Base-by-base conservation (phyloP, 2,888 invertebrate genomes). In the Dorcus parallelipipedus region DNA sequence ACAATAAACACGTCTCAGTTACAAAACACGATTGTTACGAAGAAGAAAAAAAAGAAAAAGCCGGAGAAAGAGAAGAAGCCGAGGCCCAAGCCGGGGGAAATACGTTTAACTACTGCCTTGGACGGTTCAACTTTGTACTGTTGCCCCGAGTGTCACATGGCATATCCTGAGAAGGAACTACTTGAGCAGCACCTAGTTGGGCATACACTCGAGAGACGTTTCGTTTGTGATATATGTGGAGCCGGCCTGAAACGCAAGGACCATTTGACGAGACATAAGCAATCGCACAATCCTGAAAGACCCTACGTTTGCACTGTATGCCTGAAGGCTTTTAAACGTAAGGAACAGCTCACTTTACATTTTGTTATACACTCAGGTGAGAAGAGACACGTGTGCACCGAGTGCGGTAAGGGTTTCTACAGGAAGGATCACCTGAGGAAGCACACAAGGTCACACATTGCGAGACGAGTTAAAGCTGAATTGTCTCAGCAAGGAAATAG, bases 361-460 rank as follows among this genome's bases (percentile, higher is more conserved):
- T 91, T 92, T 77, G 92, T 93, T 65, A 93, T 93, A 71, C 93
- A 94, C 78, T 92, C 93, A 9, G 93, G 93, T 2, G 92, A 93
- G 77, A 93, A 93, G 77, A 83, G 92, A 64, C 93, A 93, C 68
- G 84, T 91, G 9, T 94, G 94, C 78, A 88, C 88, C 58, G 92
- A 93, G 77, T 94, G 94, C 73, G 92, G 92, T 62, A 93, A 93
- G 82, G 92, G 91, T 54, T 93, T 93, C 79, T 93, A 93, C 79
- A 86, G 93, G 67, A 92, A 93, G 73, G 93, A 93, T 78, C 93
- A 93, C 78, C 81, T 93, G 60, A 85, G 91, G 70, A 93, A 93
- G 74, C 92, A 93, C 76, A 90, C 91, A 42, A 85, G 91, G 47
- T 91, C 91, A 62, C 92, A 93, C 76, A 91, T 92, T 76, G 91